phyloP scores from a whole-genome alignment of 2,888 invertebrate species.

The Acanthoscelides obtectus region DNA sequence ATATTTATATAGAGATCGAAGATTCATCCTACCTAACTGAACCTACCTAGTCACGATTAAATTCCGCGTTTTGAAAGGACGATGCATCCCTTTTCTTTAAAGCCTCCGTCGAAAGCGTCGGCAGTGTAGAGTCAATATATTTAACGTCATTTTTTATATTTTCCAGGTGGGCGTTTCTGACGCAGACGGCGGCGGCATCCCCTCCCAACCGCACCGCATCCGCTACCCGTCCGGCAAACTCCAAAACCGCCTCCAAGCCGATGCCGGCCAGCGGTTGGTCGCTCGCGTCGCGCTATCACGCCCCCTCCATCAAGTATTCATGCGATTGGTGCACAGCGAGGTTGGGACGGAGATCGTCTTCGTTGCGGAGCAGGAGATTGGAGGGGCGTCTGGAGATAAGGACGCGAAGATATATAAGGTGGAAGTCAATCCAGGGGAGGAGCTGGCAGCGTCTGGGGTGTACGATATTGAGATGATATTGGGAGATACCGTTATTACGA shows the following conservation, averaged over 20 bases:
- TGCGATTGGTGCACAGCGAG: slow-evolving; percentile 61
- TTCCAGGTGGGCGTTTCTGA: slow-evolving; percentile 67
- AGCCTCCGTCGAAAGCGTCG: too few species aligned
- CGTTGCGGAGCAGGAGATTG: slow-evolving; percentile 82
- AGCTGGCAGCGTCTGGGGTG: slow-evolving; percentile 72
- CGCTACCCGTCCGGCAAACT: slow-evolving; percentile 60
- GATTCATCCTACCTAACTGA: too few species aligned
- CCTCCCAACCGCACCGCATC: not conserved
- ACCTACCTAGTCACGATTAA: too few species aligned
- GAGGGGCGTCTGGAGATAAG: slow-evolving; percentile 20
- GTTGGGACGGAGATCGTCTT: slow-evolving; percentile 80
- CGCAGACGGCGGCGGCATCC: slow-evolving; percentile 67
- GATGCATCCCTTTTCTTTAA: too few species aligned
- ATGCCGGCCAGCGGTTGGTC: slow-evolving; percentile 79
- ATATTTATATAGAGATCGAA: too few species aligned
- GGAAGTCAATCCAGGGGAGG: slow-evolving; percentile 76
- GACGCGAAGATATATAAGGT: slow-evolving; percentile 71
- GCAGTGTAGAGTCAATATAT: too few species aligned
- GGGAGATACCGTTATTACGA: slow-evolving; percentile 87
- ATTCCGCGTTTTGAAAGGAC: too few species aligned
- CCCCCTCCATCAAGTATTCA: slow-evolving; percentile 74
- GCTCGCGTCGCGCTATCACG: slow-evolving; percentile 75
- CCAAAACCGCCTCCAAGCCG: slow-evolving; percentile 68
- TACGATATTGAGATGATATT: slow-evolving; percentile 81
- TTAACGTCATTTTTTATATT: too few species aligned